Evolutionary conservation across 2,888 invertebrate species (phyloP).

Genomic region (Poecilus cupreus): DNA sequence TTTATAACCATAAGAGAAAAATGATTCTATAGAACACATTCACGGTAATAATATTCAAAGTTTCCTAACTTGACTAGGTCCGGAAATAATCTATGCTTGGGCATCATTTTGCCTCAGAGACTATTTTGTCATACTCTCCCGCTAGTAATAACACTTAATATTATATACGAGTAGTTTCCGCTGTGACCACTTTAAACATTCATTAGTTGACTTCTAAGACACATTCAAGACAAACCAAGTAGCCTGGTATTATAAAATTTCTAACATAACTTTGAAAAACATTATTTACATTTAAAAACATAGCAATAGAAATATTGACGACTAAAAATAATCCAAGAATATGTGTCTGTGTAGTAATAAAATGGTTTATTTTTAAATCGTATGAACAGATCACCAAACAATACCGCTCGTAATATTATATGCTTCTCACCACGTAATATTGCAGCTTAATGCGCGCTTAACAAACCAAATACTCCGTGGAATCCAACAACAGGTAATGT

Average conservation of each 20-base stretch:
- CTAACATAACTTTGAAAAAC: background rate
- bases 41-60: background rate
- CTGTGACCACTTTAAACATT: background rate
- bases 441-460: background rate
- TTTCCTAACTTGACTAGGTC: background rate
- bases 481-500: slow-evolving; percentile 9
- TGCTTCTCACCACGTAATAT: background rate
- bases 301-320: background rate
- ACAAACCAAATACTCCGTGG: background rate
- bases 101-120: background rate
- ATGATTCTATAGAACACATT: background rate
- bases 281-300: background rate
- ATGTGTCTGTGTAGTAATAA: background rate
- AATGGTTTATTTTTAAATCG: slow-evolving; percentile 2
- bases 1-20: background rate
- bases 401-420: background rate
- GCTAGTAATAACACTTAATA: slow-evolving; percentile 2
- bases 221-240: background rate
- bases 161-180: background rate
- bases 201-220: background rate
- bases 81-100: background rate
- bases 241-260: too few species aligned
- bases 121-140: background rate
- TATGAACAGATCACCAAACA: background rate
- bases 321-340: background rate